Conservation (phyloP, 2,797 vertebrate genomes). For the Melanotaenia maccullochi region DNA sequence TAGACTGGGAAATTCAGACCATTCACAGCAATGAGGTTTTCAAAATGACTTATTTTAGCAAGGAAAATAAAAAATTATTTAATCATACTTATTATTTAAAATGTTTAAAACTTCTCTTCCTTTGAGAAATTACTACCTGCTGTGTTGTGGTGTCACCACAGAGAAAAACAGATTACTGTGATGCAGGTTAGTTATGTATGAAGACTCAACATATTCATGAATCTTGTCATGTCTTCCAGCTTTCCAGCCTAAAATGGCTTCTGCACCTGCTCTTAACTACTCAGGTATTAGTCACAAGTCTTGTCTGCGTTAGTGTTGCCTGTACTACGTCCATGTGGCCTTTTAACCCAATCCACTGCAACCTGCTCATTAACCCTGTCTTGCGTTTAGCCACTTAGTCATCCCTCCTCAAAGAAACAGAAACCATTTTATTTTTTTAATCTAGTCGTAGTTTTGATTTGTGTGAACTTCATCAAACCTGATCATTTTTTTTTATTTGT, state of each 20-base stretch:
- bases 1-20: neutral
- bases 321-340: constrained; percentile 18
- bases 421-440: neutral
- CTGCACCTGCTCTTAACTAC: constrained; percentile 89
- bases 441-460: constrained; percentile 17
- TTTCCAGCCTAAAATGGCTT: constrained; percentile 93
- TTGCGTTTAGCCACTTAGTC: constrained; percentile 13
- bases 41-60: neutral
- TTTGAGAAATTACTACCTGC: constrained; percentile 4
- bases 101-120: neutral
- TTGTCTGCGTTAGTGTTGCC: constrained; percentile 30
- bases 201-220: constrained; percentile 40
- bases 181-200: constrained; percentile 3
- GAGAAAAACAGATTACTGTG: neutral
- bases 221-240: constrained; percentile 85
- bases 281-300: constrained; percentile 86
- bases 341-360: constrained; percentile 45
- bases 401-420: neutral
- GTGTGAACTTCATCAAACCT: neutral
- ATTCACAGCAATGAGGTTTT: neutral
- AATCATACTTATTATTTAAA: neutral
- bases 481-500: neutral
- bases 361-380: constrained; percentile 57
- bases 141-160: neutral
- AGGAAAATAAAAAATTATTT: neutral